phyloP scores from a whole-genome alignment of 2,888 invertebrate species.

The Pharmacophagus antenor region DNA sequence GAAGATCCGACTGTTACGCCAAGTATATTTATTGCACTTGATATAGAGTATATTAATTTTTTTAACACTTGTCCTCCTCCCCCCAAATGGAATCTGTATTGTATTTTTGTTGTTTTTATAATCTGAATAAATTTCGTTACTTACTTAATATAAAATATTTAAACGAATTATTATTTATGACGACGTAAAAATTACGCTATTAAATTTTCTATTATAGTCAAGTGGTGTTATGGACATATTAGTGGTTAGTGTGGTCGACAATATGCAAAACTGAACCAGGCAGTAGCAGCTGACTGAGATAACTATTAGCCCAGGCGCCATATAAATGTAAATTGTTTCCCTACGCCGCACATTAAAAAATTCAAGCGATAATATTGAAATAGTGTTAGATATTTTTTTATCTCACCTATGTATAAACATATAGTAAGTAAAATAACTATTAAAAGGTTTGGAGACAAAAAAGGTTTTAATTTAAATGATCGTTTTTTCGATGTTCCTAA shows the following conservation, averaged over 20 bases:
- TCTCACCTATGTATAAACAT: background rate
- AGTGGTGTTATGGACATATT: conserved; percentile 49
- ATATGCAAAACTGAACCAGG: conserved; percentile 66
- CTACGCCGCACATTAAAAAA: conserved; percentile 39
- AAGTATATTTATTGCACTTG: too few relatives aligned
- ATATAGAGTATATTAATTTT: too few relatives aligned
- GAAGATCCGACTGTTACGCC: too few relatives aligned
- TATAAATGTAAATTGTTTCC: conserved; percentile 67
- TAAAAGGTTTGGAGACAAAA: background rate
- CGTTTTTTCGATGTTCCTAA: background rate
- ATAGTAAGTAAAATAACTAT: background rate
- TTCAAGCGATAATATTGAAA: conserved; percentile 39
- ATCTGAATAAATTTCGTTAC: background rate
- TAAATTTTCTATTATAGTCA: conserved; percentile 42
- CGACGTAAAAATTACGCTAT: conserved; percentile 13
- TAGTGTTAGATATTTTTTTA: background rate
- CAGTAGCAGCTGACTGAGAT: conserved; percentile 62
- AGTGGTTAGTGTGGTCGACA: conserved; percentile 64
- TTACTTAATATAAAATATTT: background rate
- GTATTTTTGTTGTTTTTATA: too few relatives aligned
- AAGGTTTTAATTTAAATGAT: background rate
- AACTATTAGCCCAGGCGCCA: conserved; percentile 58
- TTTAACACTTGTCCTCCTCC: too few relatives aligned
- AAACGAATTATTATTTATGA: conserved; percentile 3
- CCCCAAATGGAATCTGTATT: too few relatives aligned